A percentile compares a stretch with the other conserved stretches of the same genome.
phyloP scores from a whole-genome alignment of 2,888 invertebrate genomes.

The Anoplius nigerrimus region DNA sequence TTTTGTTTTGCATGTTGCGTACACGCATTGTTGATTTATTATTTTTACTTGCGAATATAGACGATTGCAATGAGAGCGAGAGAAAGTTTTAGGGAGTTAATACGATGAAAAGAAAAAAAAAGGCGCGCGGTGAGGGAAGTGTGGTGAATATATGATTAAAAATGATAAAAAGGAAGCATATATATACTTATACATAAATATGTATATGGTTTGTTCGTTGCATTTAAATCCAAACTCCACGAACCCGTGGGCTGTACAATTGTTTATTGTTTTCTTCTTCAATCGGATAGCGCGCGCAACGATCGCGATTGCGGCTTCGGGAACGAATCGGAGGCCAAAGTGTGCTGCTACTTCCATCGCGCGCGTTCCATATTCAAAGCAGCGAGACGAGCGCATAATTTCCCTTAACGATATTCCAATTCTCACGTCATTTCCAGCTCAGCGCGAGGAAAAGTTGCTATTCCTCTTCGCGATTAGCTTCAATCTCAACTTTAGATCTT shows the following conservation, averaged over 20 bases:
- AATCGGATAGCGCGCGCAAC: not conserved
- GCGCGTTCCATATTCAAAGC: too few relatives aligned
- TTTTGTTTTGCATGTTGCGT: constrained; percentile 61
- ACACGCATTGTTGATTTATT: constrained; percentile 60
- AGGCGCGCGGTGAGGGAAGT: constrained; percentile 28
- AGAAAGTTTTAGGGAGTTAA: constrained; percentile 25
- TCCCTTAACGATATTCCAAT: too few relatives aligned
- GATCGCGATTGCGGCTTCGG: not conserved
- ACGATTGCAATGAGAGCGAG: not conserved
- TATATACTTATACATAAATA: constrained; percentile 30
- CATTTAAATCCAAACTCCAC: constrained; percentile 44
- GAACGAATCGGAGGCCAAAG: too few relatives aligned
- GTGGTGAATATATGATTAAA: constrained; percentile 35
- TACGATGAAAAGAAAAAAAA: constrained; percentile 10
- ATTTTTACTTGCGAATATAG: constrained; percentile 45
- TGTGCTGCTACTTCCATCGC: too few relatives aligned
- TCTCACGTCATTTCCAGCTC: too few relatives aligned
- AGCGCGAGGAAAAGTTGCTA: too few relatives aligned
- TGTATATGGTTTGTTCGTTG: constrained; percentile 58
- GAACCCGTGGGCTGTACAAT: constrained; percentile 23
- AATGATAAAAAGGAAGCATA: constrained; percentile 45
- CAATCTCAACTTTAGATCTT: too few relatives aligned
- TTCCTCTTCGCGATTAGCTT: too few relatives aligned
- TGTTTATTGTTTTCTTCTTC: constrained; percentile 16
- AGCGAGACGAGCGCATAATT: too few relatives aligned